phyloP scores from a whole-genome alignment of 2,888 invertebrate genomes.

The Branchellion lobata region DNA sequence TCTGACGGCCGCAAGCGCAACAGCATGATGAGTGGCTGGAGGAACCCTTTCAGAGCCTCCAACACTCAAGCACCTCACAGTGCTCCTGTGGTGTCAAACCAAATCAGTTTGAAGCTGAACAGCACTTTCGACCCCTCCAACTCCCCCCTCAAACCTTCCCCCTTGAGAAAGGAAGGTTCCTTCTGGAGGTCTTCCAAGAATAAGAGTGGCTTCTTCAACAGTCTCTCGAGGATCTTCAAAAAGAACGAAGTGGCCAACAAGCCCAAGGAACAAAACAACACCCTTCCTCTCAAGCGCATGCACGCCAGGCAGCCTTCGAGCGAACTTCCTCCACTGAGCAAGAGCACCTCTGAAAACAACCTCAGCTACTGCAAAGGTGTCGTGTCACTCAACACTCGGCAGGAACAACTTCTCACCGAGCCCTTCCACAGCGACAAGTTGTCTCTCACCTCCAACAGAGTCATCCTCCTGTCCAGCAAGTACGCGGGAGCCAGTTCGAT shows the following conservation, averaged over 20 bases:
- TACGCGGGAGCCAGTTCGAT: slow-evolving; percentile 7
- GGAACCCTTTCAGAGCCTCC: neutral
- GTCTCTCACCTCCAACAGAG: slow-evolving; percentile 7
- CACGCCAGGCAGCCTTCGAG: neutral
- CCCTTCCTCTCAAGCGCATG: neutral
- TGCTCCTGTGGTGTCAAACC: neutral
- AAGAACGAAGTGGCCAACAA: neutral
- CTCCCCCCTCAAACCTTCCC: neutral
- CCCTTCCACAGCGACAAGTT: neutral
- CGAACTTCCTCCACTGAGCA: neutral
- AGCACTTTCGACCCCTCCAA: neutral
- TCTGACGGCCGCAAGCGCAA: neutral
- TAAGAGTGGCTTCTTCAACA: slow-evolving; percentile 3
- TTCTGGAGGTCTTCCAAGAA: neutral
- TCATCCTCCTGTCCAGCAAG: slow-evolving; percentile 12
- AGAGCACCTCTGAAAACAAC: neutral
- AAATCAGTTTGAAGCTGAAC: neutral
- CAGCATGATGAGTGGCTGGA: neutral
- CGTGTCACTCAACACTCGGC: neutral
- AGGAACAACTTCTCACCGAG: neutral
- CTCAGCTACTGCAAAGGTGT: neutral
- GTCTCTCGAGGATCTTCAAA: neutral
- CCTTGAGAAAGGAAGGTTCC: neutral
- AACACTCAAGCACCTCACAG: neutral
- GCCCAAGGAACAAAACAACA: neutral